Evolutionary conservation across 2,888 invertebrate genomes (phyloP), one percentile per base, ranked within the genome.

Genomic region (Cephonodes hylas): DNA sequence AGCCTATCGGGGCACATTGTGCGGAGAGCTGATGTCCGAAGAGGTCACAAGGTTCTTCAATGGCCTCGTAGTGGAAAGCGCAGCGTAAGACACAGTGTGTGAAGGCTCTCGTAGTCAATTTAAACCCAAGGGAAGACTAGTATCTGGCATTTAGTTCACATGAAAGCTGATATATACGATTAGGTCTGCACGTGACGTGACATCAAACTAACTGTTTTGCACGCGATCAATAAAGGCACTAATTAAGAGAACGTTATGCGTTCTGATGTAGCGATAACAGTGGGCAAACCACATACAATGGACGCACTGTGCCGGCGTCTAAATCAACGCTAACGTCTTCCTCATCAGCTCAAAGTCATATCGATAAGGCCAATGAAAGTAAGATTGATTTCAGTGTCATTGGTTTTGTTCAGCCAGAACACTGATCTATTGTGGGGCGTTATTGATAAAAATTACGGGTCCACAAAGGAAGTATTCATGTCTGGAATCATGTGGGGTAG

Each of bases 221-320:
- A 80, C 75, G 80, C 81, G 78, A 81, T 80, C 80, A 84, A 83
- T 84, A 79, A 78, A 79, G 72, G 72, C 78, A 79, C 78, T 80
- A 80, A 80, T 81, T 80, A 74, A 76, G 72, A 77, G 75, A 72
- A 77, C 70, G 70, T 66, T 67, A 74, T 69, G 71, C 72, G 70
- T 65, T 63, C 68, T 27, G 65, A 74, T 71, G 65, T 67, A 63
- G 69, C 69, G 79, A 81, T 81, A 82, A 80, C 74, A 71, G 70
- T 62, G 59, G 57, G 64, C 62, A 57, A 31, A 56, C 34, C 15
- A 27, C n/a, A n/a, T n/a, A n/a, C 72, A 77, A 75, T 64, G 70
- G 64, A 67, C 61, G 68, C 64, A 74, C 60, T 68, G 60, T 64
- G 58, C 53, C 60, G 65, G 59, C 42, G 63, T 62, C 70, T 64